Conservation (phyloP, 2,888 invertebrate genomes). For the Hemicrepidius hirtus region DNA sequence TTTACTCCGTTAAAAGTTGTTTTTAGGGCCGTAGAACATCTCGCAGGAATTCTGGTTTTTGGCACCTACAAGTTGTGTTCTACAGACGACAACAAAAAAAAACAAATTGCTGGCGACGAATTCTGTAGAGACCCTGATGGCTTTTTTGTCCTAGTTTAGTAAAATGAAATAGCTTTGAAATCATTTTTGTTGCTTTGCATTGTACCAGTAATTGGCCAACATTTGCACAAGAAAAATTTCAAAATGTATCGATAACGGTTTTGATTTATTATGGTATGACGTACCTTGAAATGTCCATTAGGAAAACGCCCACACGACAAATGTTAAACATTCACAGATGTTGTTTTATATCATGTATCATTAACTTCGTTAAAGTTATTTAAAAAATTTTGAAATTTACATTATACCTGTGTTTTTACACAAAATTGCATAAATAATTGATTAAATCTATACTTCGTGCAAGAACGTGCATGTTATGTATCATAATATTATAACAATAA, state of each 20-base stretch:
- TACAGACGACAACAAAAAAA: slow-evolving; percentile 16
- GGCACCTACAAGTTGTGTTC: slow-evolving; percentile 55
- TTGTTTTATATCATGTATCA: slow-evolving; percentile 10
- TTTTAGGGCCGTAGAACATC: slow-evolving; percentile 56
- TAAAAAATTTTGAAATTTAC: slow-evolving; percentile 15
- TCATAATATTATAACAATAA: slow-evolving; percentile 17
- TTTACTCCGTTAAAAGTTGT: slow-evolving; percentile 49
- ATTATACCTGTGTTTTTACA: slow-evolving; percentile 8
- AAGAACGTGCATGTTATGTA: slow-evolving; percentile 20
- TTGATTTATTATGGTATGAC: slow-evolving; percentile 24
- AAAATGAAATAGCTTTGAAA: slow-evolving; percentile 40
- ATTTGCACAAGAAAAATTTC: slow-evolving; percentile 23
- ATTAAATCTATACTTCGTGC: slow-evolving; percentile 22
- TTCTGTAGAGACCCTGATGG: slow-evolving; percentile 45
- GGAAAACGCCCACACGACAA: slow-evolving; percentile 53
- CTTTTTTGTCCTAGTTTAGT: slow-evolving; percentile 50
- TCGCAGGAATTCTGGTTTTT: slow-evolving; percentile 58
- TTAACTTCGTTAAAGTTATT: slow-evolving; percentile 11
- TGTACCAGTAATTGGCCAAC: slow-evolving; percentile 21
- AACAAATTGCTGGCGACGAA: slow-evolving; percentile 47
- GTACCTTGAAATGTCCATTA: slow-evolving; percentile 58
- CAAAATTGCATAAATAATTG: slow-evolving; percentile 28
- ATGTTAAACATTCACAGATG: slow-evolving; percentile 23
- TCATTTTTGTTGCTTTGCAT: neutral
- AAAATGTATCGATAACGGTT: slow-evolving; percentile 34